Base-by-base conservation (phyloP, 2,113 vertebrate genomes). In the Carollia perspicillata region DNA sequence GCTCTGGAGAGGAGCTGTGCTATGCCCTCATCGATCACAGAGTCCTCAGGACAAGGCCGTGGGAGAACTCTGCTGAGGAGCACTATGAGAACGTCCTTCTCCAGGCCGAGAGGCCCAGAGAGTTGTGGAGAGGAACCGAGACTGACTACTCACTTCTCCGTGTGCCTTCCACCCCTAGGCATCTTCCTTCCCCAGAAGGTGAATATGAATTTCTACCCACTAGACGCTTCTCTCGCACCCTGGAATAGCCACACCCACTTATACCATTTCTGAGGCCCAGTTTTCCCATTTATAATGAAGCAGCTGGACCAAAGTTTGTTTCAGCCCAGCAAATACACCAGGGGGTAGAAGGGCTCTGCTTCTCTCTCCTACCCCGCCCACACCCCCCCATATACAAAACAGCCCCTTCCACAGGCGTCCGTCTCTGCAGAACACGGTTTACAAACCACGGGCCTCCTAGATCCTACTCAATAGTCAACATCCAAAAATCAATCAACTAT, bases 201-300 rank as follows among this genome's bases (percentile, higher is more conserved):
- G 97, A 98, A 6, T 98, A 98, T 16, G 98, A 98, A 75, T 68
- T 97, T 85, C 66, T 96, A 8, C 94, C 96, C 1, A 20, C 2
- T 9, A 84, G 12, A 71, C 3, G 35, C 81, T 78, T 23, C 33
- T 49, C 35, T 58, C n/a, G 33, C 58, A 42, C 63, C 8, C 42
- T 18, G 23, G 91, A 74, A 20, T 55, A 90, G 51, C 20, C 88
- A 55, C 4, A 0, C 5, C 33, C 17, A 8, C n/a, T 3, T 13
- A 10, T 0, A 22, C 2, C 49, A 17, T 89, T 26, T 90, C 80
- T 69, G 89, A 95, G 66, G 87, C 77, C n/a, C 79, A 7, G 12
- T 81, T 85, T 72, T 60, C 72, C 33, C 37, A 26, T 66, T 84
- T 51, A 55, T 69, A 85, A 26, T 69, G 81, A 90, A 72, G 23